phyloP scores from a whole-genome alignment of 1,140 invertebrate species.

The Macrostomum lignano region DNA sequence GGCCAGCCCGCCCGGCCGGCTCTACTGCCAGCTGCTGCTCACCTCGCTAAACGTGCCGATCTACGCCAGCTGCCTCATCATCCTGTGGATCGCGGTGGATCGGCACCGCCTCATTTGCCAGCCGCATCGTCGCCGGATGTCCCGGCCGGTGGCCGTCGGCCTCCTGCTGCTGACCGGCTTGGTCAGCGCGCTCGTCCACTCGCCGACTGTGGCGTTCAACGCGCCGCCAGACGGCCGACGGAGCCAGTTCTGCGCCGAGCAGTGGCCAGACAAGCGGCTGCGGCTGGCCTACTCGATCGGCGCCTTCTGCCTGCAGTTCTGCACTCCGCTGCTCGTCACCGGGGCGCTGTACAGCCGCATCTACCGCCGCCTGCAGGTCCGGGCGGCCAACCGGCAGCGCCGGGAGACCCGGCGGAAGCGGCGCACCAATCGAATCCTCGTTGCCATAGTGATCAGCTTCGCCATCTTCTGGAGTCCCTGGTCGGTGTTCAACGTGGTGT shows the following conservation, averaged over 20 bases:
- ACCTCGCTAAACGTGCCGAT: conserved; percentile 32
- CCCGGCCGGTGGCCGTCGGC: conserved; percentile 5
- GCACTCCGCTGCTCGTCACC: conserved; percentile 14
- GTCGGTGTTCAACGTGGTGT: conserved; percentile 16
- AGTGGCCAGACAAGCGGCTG: conserved; percentile 11
- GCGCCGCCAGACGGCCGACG: conserved; percentile 10
- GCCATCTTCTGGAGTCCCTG: conserved; percentile 41
- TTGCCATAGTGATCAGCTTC: conserved; percentile 75
- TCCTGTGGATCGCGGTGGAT: conserved; percentile 40
- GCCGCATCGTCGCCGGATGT: conserved; percentile 27
- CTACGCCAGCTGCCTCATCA: conserved; percentile 40
- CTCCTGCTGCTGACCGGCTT: conserved; percentile 13
- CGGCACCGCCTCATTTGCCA: conserved; percentile 37
- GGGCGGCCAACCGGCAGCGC: conserved; percentile 13
- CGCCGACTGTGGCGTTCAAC: conserved; percentile 16
- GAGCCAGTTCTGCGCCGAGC: conserved; percentile 14
- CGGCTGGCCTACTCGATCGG: conserved; percentile 13
- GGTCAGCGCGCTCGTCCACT: conserved; percentile 7
- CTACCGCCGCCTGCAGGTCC: conserved; percentile 12
- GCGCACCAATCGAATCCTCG: conserved; percentile 50
- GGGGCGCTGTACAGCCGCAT: conserved; percentile 16
- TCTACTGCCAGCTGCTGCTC: conserved; percentile 18
- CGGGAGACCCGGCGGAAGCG: conserved; percentile 35
- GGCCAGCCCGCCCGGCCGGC: too few relatives aligned
- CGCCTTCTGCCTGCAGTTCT: conserved; percentile 18